phyloP scores from a whole-genome alignment of 2,113 vertebrate species.

The Thymallus thymallus region DNA sequence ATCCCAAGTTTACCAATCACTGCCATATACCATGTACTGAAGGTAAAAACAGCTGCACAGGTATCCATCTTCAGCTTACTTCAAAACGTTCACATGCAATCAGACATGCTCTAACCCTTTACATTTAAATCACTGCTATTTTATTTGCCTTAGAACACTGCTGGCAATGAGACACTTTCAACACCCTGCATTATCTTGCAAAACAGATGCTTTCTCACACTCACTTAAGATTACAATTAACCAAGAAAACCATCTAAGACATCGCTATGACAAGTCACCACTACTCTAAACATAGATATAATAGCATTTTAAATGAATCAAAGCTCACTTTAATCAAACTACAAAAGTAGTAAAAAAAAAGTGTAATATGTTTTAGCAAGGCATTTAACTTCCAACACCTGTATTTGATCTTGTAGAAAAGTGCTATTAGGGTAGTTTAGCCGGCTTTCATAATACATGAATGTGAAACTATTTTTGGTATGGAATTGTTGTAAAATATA shows the following conservation, averaged over 20 bases:
- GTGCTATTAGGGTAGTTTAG: slow-evolving; percentile 37
- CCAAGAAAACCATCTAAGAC: background rate
- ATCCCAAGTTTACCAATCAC: slow-evolving; percentile 59
- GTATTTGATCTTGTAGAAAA: slow-evolving; percentile 29
- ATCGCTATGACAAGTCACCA: slow-evolving; percentile 19
- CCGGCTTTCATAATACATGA: slow-evolving; percentile 4
- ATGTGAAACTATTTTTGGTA: slow-evolving; percentile 38
- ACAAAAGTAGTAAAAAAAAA: slow-evolving; percentile 9
- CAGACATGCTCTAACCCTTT: slow-evolving; percentile 16
- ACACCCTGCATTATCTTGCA: slow-evolving; percentile 58
- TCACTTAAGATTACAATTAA: background rate
- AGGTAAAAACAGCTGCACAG: slow-evolving; percentile 58
- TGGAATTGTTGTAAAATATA: slow-evolving; percentile 43
- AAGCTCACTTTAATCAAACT: background rate
- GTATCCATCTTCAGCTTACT: background rate
- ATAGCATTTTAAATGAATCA: slow-evolving; percentile 19
- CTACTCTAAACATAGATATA: slow-evolving; percentile 5
- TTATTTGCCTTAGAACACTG: slow-evolving; percentile 41
- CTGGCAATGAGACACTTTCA: too few relatives aligned
- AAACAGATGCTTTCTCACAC: slow-evolving; percentile 35
- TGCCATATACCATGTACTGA: slow-evolving; percentile 51
- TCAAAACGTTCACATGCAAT: slow-evolving; percentile 11
- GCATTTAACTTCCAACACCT: slow-evolving; percentile 4
- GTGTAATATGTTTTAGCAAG: background rate
- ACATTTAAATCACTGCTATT: slow-evolving; percentile 38